phyloP scores from a whole-genome alignment of 2,113 vertebrate species.

The Panthera uncia region DNA sequence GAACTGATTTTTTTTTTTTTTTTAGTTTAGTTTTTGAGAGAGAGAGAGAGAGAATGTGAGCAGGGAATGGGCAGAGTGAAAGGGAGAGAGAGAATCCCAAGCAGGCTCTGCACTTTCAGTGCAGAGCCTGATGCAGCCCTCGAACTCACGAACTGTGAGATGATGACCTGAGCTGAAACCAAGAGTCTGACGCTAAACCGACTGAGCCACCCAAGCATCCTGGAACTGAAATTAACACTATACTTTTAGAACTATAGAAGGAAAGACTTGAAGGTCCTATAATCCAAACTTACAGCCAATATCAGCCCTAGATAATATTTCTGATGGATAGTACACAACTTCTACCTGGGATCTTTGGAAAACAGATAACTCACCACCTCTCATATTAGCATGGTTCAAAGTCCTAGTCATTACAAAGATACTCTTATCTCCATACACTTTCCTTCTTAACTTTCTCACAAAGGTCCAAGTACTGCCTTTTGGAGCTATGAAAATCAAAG shows the following conservation, averaged over 20 bases:
- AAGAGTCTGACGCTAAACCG: no score
- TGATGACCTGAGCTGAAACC: no score
- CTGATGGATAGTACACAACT: background rate
- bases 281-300: background rate
- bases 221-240: background rate
- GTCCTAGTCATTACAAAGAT: background rate
- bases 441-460: background rate
- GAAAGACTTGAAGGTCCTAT: background rate
- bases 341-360: background rate
- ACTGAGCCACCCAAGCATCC: no score
- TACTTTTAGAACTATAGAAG: background rate
- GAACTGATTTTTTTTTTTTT: background rate
- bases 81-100: no score
- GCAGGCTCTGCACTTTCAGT: no score
- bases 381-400: background rate
- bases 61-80: no score
- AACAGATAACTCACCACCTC: background rate
- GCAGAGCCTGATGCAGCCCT: no score
- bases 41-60: no score
- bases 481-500: background rate
- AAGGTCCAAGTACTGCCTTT: background rate
- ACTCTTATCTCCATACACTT: background rate
- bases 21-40: no score
- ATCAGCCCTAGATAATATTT: background rate
- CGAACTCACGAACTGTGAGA: no score